Conservation (phyloP, 2,888 invertebrate genomes). For the Ochropacha duplaris region DNA sequence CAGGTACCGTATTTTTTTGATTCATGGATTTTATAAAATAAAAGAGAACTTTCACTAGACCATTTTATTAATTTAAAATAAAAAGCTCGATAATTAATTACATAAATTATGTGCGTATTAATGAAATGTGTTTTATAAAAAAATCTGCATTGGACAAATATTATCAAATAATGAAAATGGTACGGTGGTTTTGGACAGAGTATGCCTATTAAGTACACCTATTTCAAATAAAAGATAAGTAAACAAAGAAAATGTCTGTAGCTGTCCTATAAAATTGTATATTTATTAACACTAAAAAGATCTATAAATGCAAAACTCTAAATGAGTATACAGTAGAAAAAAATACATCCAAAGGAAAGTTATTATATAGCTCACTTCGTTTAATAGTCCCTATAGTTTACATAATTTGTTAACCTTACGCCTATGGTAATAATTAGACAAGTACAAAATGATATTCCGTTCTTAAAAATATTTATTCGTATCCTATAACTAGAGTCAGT, state of each 20-base stretch:
- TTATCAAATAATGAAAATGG: constrained; percentile 59
- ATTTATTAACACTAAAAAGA: constrained; percentile 72
- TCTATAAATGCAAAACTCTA: constrained; percentile 81
- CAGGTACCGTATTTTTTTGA: no score
- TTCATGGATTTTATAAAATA: constrained; percentile 15
- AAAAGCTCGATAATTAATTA: constrained; percentile 78
- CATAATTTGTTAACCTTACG: constrained; percentile 79
- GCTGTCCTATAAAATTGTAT: constrained; percentile 68
- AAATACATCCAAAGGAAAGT: constrained; percentile 76
- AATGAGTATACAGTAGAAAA: constrained; percentile 78
- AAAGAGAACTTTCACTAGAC: constrained; percentile 56
- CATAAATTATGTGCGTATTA: constrained; percentile 78
- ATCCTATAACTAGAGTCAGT: constrained; percentile 79
- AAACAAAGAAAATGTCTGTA: constrained; percentile 40
- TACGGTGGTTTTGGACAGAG: constrained; percentile 68
- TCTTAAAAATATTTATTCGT: constrained; percentile 75
- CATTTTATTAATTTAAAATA: constrained; percentile 77
- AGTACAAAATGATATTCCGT: constrained; percentile 82
- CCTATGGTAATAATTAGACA: constrained; percentile 80
- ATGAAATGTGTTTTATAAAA: constrained; percentile 62
- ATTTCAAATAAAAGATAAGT: constrained; percentile 39
- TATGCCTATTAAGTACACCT: constrained; percentile 75
- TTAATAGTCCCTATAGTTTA: constrained; percentile 73
- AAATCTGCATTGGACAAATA: constrained; percentile 47
- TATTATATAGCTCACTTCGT: constrained; percentile 74